A percentile compares a stretch with the other conserved stretches of the same genome.
Evolutionary conservation across 1,140 invertebrate genomes (phyloP).

Genomic region (Aleiodes sp.): DNA sequence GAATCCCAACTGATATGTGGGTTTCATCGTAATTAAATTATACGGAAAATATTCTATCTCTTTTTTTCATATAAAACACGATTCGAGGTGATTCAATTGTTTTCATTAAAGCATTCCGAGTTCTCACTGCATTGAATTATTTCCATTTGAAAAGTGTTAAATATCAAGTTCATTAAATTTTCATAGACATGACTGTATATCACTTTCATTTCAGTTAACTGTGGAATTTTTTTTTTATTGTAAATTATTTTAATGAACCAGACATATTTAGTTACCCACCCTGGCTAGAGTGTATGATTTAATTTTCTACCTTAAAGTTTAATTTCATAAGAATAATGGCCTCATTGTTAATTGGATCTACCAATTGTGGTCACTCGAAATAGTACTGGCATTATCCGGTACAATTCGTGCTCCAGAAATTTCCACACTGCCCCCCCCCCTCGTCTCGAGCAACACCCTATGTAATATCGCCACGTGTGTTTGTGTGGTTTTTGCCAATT

Average conservation of each 20-base stretch:
- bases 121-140: no score
- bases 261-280: slow-evolving; percentile 2
- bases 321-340: slow-evolving; percentile 2
- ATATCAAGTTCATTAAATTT: no score
- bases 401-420: slow-evolving; percentile 30
- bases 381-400: slow-evolving; percentile 22
- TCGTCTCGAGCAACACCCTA: neutral
- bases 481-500: slow-evolving; percentile 23
- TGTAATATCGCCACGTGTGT: slow-evolving; percentile 13
- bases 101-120: no score
- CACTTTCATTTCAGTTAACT: no score
- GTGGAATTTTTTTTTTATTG: no score
- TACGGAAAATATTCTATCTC: no score
- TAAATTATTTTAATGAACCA: neutral
- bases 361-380: slow-evolving; percentile 25
- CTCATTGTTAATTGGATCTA: slow-evolving; percentile 29
- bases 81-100: no score
- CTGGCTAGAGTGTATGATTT: neutral
- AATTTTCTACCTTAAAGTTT: slow-evolving; percentile 18
- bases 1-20: no score
- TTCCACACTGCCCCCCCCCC: neutral
- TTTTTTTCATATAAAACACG: no score
- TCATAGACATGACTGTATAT: no score
- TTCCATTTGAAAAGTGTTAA: no score
- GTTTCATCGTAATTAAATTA: no score